Evolutionary conservation across 2,113 vertebrate species (phyloP).

Genomic region (Benitochromis conjunctus): DNA sequence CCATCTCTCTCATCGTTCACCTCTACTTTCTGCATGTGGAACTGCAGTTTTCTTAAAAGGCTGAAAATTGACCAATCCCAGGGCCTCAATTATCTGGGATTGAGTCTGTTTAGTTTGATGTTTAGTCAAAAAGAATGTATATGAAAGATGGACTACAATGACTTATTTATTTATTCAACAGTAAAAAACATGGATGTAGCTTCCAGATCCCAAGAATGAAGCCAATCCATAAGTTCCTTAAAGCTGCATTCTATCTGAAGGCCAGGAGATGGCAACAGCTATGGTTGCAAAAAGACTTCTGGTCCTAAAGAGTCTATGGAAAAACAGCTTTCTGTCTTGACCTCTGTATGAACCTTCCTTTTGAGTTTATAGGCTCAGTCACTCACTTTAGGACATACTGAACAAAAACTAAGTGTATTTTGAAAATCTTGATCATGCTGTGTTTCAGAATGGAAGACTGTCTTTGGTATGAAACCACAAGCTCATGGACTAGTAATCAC

Average conservation of each 20-base stretch:
- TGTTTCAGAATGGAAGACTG: not conserved
- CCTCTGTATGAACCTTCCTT: not conserved
- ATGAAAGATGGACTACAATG: not conserved
- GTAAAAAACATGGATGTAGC: not conserved
- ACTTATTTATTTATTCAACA: not conserved
- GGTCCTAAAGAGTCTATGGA: not conserved
- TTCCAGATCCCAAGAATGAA: not conserved
- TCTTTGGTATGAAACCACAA: not conserved
- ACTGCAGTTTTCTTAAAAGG: constrained; percentile 22
- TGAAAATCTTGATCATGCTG: not conserved
- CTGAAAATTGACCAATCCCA: not conserved
- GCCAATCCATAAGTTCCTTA: not conserved
- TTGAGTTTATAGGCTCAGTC: not conserved
- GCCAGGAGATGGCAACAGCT: not conserved
- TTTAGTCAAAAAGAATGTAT: not conserved
- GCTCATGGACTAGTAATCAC: not conserved
- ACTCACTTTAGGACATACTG: not conserved
- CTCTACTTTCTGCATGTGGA: not conserved
- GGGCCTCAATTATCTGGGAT: not conserved
- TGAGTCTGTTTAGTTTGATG: not conserved
- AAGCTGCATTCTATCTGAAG: not conserved
- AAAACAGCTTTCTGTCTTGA: not conserved
- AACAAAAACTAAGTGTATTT: not conserved
- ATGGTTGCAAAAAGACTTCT: not conserved
- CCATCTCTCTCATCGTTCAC: not conserved